phyloP scores from a whole-genome alignment of 2,888 invertebrate species.

The Machimus atricapillus region DNA sequence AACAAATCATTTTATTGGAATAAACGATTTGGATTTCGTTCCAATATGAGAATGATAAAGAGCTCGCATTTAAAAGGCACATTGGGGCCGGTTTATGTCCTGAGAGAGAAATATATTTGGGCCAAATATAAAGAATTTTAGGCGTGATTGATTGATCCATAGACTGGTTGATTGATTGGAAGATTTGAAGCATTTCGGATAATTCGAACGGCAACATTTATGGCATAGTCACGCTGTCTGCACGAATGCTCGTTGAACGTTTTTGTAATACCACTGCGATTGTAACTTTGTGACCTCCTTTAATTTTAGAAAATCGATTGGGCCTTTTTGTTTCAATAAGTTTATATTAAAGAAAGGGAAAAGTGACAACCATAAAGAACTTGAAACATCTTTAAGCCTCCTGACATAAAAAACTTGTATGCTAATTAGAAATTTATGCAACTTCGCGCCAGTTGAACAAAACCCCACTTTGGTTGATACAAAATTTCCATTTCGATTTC shows the following conservation, averaged over 20 bases:
- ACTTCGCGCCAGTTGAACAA: not conserved
- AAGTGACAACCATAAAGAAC: no score
- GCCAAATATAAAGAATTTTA: not conserved
- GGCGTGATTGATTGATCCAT: conserved; percentile 29
- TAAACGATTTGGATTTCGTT: not conserved
- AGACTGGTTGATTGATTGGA: conserved; percentile 32
- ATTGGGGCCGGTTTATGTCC: not conserved
- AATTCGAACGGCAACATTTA: not conserved
- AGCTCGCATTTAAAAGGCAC: conserved; percentile 2
- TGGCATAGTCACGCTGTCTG: not conserved
- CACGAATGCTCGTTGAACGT: not conserved
- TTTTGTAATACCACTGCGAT: no score
- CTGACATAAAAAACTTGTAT: not conserved
- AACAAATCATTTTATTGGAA: conserved; percentile 5
- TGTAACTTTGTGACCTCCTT: not conserved
- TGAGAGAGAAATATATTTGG: conserved; percentile 2
- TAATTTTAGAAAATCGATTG: not conserved
- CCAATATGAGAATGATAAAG: conserved; percentile 10
- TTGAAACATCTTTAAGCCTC: not conserved
- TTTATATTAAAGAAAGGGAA: not conserved
- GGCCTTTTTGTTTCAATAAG: not conserved
- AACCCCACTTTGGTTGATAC: not conserved
- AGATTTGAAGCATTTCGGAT: conserved; percentile 11
- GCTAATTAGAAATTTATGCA: not conserved
- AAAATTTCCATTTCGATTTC: conserved; percentile 7